Conservation (phyloP, 2,888 invertebrate genomes). For the Myopa tessellatipennis region DNA sequence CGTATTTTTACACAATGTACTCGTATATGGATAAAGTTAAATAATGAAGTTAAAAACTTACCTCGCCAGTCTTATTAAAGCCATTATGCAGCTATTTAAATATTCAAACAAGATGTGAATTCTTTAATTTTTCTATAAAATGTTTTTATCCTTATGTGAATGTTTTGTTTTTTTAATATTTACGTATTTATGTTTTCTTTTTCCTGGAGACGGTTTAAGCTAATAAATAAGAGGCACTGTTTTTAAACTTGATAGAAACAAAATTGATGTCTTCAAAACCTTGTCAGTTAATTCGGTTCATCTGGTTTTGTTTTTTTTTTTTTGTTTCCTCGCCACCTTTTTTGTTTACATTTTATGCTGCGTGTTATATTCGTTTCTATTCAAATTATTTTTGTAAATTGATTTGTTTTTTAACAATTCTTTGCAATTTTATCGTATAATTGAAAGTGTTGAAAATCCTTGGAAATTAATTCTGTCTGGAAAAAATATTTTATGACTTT, state of each 20-base stretch:
- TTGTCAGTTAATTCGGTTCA: slow-evolving; percentile 16
- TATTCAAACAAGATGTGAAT: slow-evolving; percentile 20
- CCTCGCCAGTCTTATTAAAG: slow-evolving; percentile 64
- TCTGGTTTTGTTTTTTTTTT: slow-evolving; percentile 37
- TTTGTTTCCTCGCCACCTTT: slow-evolving; percentile 41
- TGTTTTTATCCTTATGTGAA: slow-evolving; percentile 4
- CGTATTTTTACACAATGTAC: no score
- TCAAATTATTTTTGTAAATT: slow-evolving; percentile 53
- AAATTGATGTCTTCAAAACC: slow-evolving; percentile 29
- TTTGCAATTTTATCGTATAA: slow-evolving; percentile 13
- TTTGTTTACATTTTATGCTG: slow-evolving; percentile 51
- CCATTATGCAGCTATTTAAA: slow-evolving; percentile 50
- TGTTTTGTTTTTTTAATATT: neutral
- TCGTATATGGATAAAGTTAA: neutral
- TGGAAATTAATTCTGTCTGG: slow-evolving; percentile 45
- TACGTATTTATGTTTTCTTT: neutral
- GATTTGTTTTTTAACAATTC: neutral
- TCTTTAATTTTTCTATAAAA: slow-evolving; percentile 42
- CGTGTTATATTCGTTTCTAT: slow-evolving; percentile 48
- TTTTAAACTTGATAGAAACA: neutral
- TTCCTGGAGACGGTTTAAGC: no score
- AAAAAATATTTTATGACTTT: slow-evolving; percentile 35
- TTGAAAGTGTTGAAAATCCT: neutral
- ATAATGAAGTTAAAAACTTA: slow-evolving; percentile 49
- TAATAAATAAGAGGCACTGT: no score